Evolutionary conservation across 2,888 invertebrate species (phyloP), one percentile per base, ranked within the genome.

Genomic region (Ariolimax columbianus): DNA sequence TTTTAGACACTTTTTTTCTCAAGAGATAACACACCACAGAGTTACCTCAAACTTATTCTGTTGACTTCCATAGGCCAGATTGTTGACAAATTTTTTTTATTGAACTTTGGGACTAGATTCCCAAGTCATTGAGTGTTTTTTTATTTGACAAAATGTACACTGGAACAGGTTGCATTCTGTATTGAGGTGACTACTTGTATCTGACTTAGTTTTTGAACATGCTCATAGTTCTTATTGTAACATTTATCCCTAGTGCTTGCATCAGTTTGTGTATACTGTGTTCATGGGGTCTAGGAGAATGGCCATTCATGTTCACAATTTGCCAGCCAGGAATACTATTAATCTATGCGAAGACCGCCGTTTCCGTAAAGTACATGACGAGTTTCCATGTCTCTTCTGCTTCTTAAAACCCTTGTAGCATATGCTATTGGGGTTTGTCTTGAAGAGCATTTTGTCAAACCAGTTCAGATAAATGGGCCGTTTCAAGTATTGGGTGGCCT

Each of bases 1-100:
- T 72, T 59, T 77, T 59, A 70, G 63, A 59, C 30, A 23, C n/a
- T 78, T n/a, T 66, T 47, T 68, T 68, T n/a, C 40, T 55, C 51
- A 51, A 40, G 3, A 51, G 51, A 78, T 30, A n/a, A 38, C 59
- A 82, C n/a, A 59, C 68, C 72, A 70, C 33, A 75, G 30, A 59
- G 72, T 70, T 78, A 78, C 30, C 78, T 70, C 40, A 4, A 33
- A 36, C 36, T 36, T 78, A 51, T 30, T 83, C 30, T 83, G 19
- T 78, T 17, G 40, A 43, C 55, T 78, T 78, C 43, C 72, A 30
- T 59, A 38, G 40, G 63, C 70, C 72, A 40, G 55, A 19, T 51
- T 59, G 73, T 72, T 47, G 55, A 40, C 77, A 47, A 47, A n/a
- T n/a, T n/a, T n/a, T n/a, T 43, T 51, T 51, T 30, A 68, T 55